Percentiles rank a stretch among this genome's conserved stretches.
Evolutionary conservation across 2,113 vertebrate species (phyloP).

Genomic region (Merops nubicus): DNA sequence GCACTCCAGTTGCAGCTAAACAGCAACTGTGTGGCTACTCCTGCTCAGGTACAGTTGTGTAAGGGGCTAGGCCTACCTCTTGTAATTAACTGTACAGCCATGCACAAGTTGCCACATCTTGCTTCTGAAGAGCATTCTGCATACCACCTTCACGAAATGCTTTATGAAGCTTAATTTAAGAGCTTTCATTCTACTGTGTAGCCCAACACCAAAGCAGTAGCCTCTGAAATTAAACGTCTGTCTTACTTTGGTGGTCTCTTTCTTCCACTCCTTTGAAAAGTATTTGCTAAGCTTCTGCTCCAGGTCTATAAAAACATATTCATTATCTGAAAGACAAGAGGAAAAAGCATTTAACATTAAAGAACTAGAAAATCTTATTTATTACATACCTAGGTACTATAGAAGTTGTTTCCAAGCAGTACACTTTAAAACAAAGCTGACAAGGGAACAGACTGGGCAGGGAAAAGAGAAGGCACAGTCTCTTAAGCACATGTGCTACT

Average conservation of each 20-base stretch:
- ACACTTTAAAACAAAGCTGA: not conserved
- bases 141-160: not conserved
- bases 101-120: not conserved
- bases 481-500: not conserved
- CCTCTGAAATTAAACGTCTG: not conserved
- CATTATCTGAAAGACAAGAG: conserved; percentile 79
- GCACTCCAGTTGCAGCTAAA: not conserved
- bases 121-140: not conserved
- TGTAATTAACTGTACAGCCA: not conserved
- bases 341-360: not conserved
- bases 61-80: not conserved
- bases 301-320: conserved; percentile 89
- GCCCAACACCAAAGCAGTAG: not conserved
- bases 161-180: not conserved
- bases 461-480: not conserved
- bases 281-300: conserved; percentile 89
- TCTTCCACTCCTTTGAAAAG: conserved; percentile 90
- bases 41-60: not conserved
- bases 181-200: not conserved
- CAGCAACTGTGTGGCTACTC: not conserved
- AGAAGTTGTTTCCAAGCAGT: not conserved
- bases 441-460: not conserved
- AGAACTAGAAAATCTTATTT: not conserved
- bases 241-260: conserved; percentile 80
- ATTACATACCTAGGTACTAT: not conserved